Percentiles rank a stretch among this genome's conserved stretches.
Evolutionary conservation across 1,140 invertebrate species (phyloP).

Genomic region (Bathynomus jamesi): DNA sequence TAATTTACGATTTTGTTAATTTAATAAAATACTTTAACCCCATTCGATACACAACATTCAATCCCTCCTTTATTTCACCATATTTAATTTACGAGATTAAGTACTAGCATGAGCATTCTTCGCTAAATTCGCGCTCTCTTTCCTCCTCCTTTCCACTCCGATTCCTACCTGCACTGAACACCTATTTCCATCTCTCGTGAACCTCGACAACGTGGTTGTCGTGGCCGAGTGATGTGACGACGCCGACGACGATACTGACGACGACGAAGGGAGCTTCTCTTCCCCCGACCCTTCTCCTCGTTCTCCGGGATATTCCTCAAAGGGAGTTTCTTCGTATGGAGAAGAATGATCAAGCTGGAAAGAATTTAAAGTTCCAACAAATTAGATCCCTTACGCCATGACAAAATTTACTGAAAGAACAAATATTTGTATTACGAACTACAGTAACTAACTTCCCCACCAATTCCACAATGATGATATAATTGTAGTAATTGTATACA

Average conservation of each 20-base stretch:
- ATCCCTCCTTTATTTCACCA: too few species aligned
- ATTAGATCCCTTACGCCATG: background rate
- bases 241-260: conserved; percentile 28
- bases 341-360: background rate
- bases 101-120: too few species aligned
- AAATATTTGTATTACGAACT: background rate
- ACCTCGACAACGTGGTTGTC: conserved; percentile 38
- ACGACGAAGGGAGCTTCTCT: conserved; percentile 37
- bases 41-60: background rate
- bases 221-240: conserved; percentile 21
- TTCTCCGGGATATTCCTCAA: conserved; percentile 17
- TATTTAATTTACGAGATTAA: too few species aligned
- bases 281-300: conserved; percentile 34
- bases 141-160: too few species aligned
- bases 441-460: background rate
- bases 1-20: too few species aligned
- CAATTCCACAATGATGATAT: too few species aligned
- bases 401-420: background rate
- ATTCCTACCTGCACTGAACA: conserved; percentile 70
- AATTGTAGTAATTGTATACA: too few species aligned
- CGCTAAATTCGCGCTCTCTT: too few species aligned
- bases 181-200: conserved; percentile 56
- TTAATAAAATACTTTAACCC: too few species aligned
- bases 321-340: background rate
- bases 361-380: background rate